Conservation (phyloP, 2,888 invertebrate genomes). For the Agriopis leucophaearia region DNA sequence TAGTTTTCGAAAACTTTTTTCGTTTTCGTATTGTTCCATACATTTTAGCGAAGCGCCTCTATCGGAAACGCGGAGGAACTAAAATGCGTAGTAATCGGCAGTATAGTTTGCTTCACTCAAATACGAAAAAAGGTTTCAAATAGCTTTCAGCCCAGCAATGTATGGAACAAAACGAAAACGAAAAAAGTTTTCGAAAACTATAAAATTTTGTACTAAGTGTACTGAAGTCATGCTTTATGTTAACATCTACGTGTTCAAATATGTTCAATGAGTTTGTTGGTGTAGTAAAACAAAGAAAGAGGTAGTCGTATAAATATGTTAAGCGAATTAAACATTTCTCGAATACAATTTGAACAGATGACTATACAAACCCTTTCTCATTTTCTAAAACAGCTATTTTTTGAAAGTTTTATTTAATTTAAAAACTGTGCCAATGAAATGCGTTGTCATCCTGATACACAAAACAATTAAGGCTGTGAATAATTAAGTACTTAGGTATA, state of each 20-base stretch:
- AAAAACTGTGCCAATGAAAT: conserved; percentile 39
- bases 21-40: no score
- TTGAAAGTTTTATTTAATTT: conserved; percentile 40
- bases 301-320: conserved; percentile 22
- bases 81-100: no score
- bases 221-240: not conserved
- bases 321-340: conserved; percentile 22
- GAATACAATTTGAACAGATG: conserved; percentile 22
- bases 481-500: no score
- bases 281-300: conserved; percentile 17
- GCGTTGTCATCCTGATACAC: conserved; percentile 39
- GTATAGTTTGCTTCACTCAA: no score
- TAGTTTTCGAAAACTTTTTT: no score
- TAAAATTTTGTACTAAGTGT: no score
- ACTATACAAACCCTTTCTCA: conserved; percentile 26
- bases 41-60: no score
- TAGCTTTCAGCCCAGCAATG: no score
- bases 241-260: conserved; percentile 3
- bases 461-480: not conserved
- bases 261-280: conserved; percentile 30
- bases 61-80: no score
- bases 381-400: conserved; percentile 37
- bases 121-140: no score
- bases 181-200: no score
- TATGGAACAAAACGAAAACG: no score